Evolutionary conservation across 2,113 vertebrate genomes (phyloP).

Genomic region (Urocynchramus pylzowi): DNA sequence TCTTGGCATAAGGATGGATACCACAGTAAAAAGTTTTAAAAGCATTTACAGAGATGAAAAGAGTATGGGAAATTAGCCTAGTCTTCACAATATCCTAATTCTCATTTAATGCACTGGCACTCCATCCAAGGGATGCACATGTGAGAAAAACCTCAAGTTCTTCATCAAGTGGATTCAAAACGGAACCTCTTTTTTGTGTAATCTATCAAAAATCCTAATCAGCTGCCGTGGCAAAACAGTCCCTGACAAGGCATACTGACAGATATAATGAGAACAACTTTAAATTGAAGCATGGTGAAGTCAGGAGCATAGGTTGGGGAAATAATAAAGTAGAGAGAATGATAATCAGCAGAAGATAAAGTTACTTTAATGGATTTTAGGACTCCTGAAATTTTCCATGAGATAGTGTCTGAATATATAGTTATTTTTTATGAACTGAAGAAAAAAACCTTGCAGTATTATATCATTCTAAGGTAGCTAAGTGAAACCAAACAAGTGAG

Average conservation of each 20-base stretch:
- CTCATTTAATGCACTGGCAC: neutral
- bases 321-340: neutral
- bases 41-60: neutral
- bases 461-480: neutral
- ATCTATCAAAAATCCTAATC: neutral
- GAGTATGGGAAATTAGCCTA: neutral
- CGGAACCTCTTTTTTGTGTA: neutral
- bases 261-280: conserved; percentile 7
- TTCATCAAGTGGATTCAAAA: neutral
- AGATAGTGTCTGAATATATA: neutral
- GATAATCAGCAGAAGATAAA: conserved; percentile 3
- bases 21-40: neutral
- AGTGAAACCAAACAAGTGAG: neutral
- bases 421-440: neutral
- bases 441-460: neutral
- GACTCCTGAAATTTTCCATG: neutral
- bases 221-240: neutral
- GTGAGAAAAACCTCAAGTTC: neutral
- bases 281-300: neutral
- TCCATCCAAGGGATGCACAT: neutral
- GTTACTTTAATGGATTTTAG: neutral
- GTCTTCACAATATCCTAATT: neutral
- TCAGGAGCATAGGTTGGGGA: neutral
- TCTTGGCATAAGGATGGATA: neutral
- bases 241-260: conserved; percentile 1